phyloP scores from a whole-genome alignment of 1,140 invertebrate genomes.

The Venturia canescens region DNA sequence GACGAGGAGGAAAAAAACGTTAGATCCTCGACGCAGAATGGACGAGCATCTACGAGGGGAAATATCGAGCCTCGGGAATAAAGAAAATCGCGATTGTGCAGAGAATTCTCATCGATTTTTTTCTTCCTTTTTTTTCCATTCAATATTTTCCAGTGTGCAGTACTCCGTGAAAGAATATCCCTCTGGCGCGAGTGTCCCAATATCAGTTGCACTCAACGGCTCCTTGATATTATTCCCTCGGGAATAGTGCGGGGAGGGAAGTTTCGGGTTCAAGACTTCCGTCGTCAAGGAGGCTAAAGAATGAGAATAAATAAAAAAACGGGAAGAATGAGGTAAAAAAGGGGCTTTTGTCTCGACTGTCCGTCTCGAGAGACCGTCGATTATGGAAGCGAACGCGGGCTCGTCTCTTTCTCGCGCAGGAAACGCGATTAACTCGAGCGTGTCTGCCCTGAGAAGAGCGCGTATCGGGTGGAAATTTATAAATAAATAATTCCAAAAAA shows the following conservation, averaged over 20 bases:
- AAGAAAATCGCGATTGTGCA: not conserved
- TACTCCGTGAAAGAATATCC: not conserved
- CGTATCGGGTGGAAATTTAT: not conserved
- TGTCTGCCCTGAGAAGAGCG: slow-evolving; percentile 38
- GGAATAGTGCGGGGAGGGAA: not conserved
- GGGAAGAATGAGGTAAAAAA: not conserved
- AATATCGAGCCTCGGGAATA: not conserved
- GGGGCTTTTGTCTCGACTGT: slow-evolving; percentile 37
- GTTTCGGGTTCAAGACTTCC: slow-evolving; percentile 27
- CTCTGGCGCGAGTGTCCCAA: not conserved
- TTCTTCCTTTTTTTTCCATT: not conserved
- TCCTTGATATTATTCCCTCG: not conserved
- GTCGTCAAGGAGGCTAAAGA: not conserved
- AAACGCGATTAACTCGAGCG: slow-evolving; percentile 45
- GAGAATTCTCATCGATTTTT: not conserved
- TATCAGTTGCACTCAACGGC: not conserved
- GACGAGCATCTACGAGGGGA: too few relatives aligned
- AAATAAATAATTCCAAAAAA: not conserved
- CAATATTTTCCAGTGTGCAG: not conserved
- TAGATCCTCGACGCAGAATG: too few relatives aligned
- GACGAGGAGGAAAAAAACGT: too few relatives aligned
- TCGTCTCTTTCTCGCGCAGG: slow-evolving; percentile 6
- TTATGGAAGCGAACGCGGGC: not conserved
- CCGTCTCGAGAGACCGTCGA: slow-evolving; percentile 38
- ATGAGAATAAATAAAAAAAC: not conserved